Evolutionary conservation across 2,888 invertebrate species (phyloP).

Genomic region (Hedya salicella): DNA sequence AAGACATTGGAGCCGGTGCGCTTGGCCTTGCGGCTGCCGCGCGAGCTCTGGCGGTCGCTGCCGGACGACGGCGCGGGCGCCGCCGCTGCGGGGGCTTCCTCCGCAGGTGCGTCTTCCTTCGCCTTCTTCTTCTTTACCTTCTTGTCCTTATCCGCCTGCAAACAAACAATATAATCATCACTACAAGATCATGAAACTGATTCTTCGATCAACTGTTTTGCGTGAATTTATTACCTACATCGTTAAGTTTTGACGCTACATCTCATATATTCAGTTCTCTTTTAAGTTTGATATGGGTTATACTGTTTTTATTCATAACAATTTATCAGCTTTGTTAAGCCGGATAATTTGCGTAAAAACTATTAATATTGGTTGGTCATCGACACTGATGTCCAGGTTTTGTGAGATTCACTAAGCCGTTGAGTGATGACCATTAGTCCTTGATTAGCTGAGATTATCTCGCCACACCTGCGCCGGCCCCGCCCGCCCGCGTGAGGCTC

Average conservation of each 20-base stretch:
- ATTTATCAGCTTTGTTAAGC: background rate
- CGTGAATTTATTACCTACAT: slow-evolving; percentile 13
- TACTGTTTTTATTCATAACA: too few species aligned
- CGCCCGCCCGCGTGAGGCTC: slow-evolving; percentile 22
- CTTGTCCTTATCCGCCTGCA: slow-evolving; percentile 96
- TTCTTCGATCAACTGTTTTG: too few species aligned
- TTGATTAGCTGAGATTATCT: slow-evolving; percentile 2
- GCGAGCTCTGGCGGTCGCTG: slow-evolving; percentile 89
- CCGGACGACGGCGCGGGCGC: slow-evolving; percentile 86
- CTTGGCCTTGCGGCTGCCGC: slow-evolving; percentile 93
- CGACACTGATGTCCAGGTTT: background rate
- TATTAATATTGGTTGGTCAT: background rate
- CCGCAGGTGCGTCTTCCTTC: slow-evolving; percentile 87
- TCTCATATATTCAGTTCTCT: background rate
- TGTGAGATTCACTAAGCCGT: background rate
- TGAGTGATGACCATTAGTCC: slow-evolving; percentile 11
- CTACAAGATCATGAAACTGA: background rate
- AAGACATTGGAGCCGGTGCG: slow-evolving; percentile 97
- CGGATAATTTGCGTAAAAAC: background rate
- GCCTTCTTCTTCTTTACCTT: slow-evolving; percentile 95
- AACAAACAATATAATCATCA: slow-evolving; percentile 38
- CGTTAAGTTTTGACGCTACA: background rate
- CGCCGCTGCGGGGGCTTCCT: slow-evolving; percentile 88
- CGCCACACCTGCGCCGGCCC: background rate
- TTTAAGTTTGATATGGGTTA: too few species aligned